These are phyloP conservation scores for Andrena camellia DNA, from an alignment of 2,888 invertebrate species.

Conservation along the genomic window DNA sequence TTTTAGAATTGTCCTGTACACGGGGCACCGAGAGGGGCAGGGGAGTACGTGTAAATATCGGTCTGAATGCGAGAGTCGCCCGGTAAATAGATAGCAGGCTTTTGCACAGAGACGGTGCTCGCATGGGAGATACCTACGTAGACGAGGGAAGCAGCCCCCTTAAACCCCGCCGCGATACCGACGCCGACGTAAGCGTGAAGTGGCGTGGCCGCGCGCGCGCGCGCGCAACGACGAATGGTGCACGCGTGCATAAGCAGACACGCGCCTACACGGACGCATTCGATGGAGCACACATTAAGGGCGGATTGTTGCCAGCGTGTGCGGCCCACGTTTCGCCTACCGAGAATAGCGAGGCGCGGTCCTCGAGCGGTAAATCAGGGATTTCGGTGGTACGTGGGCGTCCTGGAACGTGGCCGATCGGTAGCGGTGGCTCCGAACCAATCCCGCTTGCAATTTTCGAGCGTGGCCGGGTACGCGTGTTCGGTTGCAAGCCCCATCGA, in stretches of 20 bases:
- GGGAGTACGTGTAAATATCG: slow-evolving; percentile 67
- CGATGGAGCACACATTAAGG: slow-evolving; percentile 39
- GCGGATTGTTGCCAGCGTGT: slow-evolving; percentile 25
- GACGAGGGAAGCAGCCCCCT: slow-evolving; percentile 9
- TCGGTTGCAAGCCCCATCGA: slow-evolving; percentile 28
- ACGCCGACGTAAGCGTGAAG: not conserved
- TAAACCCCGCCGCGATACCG: not conserved
- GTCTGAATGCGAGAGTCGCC: slow-evolving; percentile 58
- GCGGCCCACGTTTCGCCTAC: slow-evolving; percentile 51
- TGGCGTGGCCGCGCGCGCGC: slow-evolving; percentile 6
- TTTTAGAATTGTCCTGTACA: not conserved
- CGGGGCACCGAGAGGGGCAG: not conserved
- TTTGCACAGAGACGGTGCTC: slow-evolving; percentile 1
- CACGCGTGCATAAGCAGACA: slow-evolving; percentile 39
- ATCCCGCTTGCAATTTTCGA: slow-evolving; percentile 37
- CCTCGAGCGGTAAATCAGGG: slow-evolving; percentile 70
- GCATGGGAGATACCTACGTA: slow-evolving; percentile 8
- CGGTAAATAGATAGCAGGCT: slow-evolving; percentile 58
- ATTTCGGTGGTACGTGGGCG: slow-evolving; percentile 69
- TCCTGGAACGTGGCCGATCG: slow-evolving; percentile 62
- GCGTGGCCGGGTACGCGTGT: slow-evolving; percentile 18
- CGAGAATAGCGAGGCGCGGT: slow-evolving; percentile 63
- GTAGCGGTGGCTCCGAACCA: slow-evolving; percentile 28
- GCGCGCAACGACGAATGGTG: slow-evolving; percentile 1
- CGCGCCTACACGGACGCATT: slow-evolving; percentile 11